Conservation (phyloP, 2,113 vertebrate species). For the Lutjanus erythropterus region DNA sequence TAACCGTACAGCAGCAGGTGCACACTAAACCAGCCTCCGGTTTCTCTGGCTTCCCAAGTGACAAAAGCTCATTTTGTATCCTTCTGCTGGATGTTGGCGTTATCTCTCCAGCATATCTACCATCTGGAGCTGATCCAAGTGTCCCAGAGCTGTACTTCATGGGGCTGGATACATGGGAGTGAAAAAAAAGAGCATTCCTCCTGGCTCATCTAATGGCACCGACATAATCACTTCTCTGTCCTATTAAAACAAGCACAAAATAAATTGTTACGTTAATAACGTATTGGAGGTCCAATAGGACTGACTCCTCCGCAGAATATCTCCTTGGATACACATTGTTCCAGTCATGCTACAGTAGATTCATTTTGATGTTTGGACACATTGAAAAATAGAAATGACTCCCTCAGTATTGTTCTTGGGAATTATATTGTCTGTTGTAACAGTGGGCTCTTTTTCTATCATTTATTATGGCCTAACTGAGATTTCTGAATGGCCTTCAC, state of each 20-base stretch:
- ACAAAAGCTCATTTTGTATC: conserved; percentile 25
- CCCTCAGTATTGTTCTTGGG: not conserved
- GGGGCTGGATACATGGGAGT: not conserved
- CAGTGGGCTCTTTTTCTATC: not conserved
- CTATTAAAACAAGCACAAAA: conserved; percentile 13
- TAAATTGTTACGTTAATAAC: conserved; percentile 13
- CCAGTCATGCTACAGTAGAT: not conserved
- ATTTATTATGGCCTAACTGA: not conserved
- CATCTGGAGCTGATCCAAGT: conserved; percentile 27
- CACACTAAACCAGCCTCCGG: conserved; percentile 7
- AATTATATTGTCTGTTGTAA: not conserved
- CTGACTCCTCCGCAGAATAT: not conserved
- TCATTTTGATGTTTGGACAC: not conserved
- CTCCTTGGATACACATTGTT: not conserved
- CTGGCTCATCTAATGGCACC: not conserved
- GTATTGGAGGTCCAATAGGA: not conserved
- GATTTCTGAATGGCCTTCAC: not conserved
- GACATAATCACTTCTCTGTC: not conserved
- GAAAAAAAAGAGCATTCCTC: not conserved
- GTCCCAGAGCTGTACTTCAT: not conserved
- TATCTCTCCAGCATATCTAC: not conserved
- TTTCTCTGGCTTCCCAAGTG: not conserved
- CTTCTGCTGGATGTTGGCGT: conserved; percentile 7
- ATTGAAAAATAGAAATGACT: not conserved
- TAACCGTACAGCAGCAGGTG: not conserved